These are phyloP conservation scores for Polypedilum pembai DNA, from an alignment of 1,140 invertebrate genomes.

Conservation along the genomic window DNA sequence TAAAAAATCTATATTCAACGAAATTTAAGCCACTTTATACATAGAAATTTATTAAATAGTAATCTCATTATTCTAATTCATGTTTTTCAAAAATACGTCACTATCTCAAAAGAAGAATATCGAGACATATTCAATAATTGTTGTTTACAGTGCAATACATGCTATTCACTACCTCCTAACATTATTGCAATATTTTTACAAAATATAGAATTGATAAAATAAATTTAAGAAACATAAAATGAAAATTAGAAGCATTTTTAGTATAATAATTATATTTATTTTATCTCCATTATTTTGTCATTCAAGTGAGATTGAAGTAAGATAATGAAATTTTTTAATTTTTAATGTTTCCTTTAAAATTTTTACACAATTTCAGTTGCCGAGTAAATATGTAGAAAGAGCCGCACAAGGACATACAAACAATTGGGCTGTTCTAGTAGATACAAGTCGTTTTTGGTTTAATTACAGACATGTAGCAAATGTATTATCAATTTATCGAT, in stretches of 20 bases:
- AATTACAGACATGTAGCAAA: slow-evolving; percentile 99
- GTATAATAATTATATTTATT: background rate
- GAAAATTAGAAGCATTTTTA: background rate
- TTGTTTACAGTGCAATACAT: no score
- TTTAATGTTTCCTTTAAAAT: background rate
- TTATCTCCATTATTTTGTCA: background rate
- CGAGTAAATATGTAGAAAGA: slow-evolving; percentile 45
- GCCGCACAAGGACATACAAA: slow-evolving; percentile 73
- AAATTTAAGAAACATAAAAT: background rate
- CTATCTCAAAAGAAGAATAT: no score
- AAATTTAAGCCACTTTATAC: no score
- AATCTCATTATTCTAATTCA: no score
- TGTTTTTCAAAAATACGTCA: no score
- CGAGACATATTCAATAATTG: no score
- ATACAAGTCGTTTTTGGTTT: slow-evolving; percentile 98
- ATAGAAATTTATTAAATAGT: no score
- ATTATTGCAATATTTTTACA: no score
- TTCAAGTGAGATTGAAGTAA: slow-evolving; percentile 16
- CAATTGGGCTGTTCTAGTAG: slow-evolving; percentile 98
- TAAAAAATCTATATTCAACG: no score
- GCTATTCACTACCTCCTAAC: no score
- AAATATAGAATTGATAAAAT: no score
- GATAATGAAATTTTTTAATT: background rate
- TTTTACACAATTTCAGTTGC: slow-evolving; percentile 38
- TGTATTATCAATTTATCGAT: slow-evolving; percentile 95